phyloP scores from a whole-genome alignment of 2,888 invertebrate species.

The Kryphioiulus occultus region DNA sequence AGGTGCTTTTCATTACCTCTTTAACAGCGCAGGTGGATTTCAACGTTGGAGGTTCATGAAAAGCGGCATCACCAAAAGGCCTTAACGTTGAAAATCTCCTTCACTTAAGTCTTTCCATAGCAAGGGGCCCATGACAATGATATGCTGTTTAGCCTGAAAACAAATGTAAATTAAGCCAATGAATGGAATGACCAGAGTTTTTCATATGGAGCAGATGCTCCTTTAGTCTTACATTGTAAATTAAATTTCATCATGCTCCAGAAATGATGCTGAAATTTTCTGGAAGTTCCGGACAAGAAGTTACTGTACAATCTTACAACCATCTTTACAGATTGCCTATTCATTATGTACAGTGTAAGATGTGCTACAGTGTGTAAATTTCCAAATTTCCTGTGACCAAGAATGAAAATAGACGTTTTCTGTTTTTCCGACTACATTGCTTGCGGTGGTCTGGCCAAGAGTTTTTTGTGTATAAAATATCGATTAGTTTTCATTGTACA shows the following conservation, averaged over 20 bases:
- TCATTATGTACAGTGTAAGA: too few relatives aligned
- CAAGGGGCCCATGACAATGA: not conserved
- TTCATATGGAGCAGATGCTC: not conserved
- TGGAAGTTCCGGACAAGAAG: too few relatives aligned
- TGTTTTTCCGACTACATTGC: not conserved
- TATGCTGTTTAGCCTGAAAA: not conserved
- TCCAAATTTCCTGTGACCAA: too few relatives aligned
- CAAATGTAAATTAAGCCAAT: not conserved
- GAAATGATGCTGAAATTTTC: not conserved
- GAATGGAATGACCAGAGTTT: not conserved
- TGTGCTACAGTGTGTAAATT: too few relatives aligned
- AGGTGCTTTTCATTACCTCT: not conserved
- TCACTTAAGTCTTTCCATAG: not conserved
- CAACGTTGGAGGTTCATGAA: not conserved
- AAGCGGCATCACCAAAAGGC: constrained; percentile 1
- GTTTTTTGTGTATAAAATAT: not conserved
- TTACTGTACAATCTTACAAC: too few relatives aligned
- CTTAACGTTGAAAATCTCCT: not conserved
- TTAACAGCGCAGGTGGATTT: not conserved
- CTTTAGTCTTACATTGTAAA: too few relatives aligned
- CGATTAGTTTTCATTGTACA: not conserved
- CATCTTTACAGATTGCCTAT: too few relatives aligned
- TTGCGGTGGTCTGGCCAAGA: not conserved
- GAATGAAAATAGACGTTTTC: not conserved
- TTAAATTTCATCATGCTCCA: not conserved